Evolutionary conservation across 1,140 invertebrate species (phyloP).

Genomic region (Tetragnatha versicolor): DNA sequence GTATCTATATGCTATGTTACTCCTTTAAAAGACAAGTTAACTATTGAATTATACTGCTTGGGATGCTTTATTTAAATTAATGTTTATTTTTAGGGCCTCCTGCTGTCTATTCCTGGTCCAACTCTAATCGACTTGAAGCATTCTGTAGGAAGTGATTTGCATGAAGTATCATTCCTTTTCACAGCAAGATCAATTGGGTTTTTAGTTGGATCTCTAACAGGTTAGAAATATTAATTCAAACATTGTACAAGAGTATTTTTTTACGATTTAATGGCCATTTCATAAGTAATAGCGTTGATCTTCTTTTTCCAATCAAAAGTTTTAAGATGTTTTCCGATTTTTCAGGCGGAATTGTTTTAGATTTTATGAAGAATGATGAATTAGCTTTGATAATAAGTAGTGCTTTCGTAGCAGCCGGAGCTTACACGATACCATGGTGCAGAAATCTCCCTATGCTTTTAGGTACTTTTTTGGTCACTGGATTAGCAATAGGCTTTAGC

Average conservation of each 20-base stretch:
- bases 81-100: slow-evolving; percentile 36
- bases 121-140: slow-evolving; percentile 38
- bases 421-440: slow-evolving; percentile 37
- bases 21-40: too few species aligned
- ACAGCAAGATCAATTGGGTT: slow-evolving; percentile 40
- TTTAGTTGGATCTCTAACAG: slow-evolving; percentile 35
- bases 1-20: neutral
- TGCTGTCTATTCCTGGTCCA: slow-evolving; percentile 49
- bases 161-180: slow-evolving; percentile 43
- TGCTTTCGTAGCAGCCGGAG: slow-evolving; percentile 9
- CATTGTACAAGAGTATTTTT: neutral
- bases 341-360: slow-evolving; percentile 42
- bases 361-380: slow-evolving; percentile 42
- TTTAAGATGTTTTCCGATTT: neutral
- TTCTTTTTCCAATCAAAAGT: neutral
- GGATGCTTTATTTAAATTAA: too few species aligned
- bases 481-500: slow-evolving; percentile 45
- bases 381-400: slow-evolving; percentile 14
- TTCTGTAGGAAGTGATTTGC: neutral
- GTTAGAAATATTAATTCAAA: slow-evolving; percentile 1
- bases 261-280: too few species aligned
- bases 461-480: slow-evolving; percentile 8
- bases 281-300: neutral
- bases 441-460: slow-evolving; percentile 18
- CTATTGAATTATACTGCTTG: neutral